Evolutionary conservation across 2,113 vertebrate genomes (phyloP).

Genomic region (Lophura nycthemera): DNA sequence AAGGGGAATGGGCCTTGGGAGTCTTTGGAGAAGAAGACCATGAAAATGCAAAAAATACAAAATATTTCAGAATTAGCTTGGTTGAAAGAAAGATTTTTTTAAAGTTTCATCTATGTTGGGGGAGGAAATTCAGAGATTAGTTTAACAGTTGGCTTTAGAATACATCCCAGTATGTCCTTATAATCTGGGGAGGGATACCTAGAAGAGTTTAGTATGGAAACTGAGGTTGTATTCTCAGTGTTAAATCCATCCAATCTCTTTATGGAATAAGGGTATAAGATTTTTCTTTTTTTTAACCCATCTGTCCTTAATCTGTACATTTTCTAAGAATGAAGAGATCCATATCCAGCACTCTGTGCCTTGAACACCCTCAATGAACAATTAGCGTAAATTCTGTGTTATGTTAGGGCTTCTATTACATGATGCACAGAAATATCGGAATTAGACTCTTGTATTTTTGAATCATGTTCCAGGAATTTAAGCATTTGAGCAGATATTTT

Average conservation of each 20-base stretch:
- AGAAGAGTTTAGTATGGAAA: neutral
- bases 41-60: neutral
- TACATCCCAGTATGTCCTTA: neutral
- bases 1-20: neutral
- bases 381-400: neutral
- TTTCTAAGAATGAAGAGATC: neutral
- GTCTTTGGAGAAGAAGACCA: neutral
- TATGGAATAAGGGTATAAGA: rapidly evolving
- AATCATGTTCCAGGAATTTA: neutral
- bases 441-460: rapidly evolving
- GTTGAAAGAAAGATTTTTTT: neutral
- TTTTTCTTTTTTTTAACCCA: neutral
- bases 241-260: neutral
- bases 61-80: neutral
- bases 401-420: neutral
- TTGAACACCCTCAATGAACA: neutral
- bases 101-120: neutral
- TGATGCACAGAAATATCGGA: neutral
- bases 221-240: neutral
- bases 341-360: neutral
- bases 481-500: neutral
- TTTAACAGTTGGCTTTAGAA: neutral
- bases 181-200: neutral
- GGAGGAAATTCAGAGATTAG: neutral
- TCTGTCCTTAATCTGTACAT: neutral